These are phyloP conservation scores for Ondatra zibethicus DNA, from an alignment of 2,113 vertebrate genomes.

Conservation along the genomic window DNA sequence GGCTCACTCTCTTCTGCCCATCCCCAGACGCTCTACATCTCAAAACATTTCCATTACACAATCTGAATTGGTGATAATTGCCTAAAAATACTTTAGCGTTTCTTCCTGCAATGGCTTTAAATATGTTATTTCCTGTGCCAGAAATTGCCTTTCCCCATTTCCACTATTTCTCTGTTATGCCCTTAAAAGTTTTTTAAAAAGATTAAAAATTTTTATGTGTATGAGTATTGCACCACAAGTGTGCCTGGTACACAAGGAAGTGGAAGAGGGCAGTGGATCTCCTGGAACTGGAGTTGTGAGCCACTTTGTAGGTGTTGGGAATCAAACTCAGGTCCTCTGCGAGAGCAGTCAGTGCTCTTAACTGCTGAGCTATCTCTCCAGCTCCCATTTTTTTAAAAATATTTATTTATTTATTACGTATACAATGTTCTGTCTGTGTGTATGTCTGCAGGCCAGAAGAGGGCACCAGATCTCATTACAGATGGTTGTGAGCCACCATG, in stretches of 20 bases:
- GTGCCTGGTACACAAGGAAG: background rate
- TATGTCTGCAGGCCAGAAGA: too few species aligned
- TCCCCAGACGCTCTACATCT: background rate
- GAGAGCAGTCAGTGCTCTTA: background rate
- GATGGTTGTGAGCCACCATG: background rate
- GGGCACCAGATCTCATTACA: too few species aligned
- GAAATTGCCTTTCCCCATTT: conserved; percentile 57
- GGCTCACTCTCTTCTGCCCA: conserved; percentile 1
- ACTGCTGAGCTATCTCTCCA: background rate
- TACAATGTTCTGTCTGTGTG: too few species aligned
- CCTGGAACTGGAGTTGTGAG: background rate
- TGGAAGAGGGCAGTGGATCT: background rate
- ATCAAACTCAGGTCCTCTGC: background rate
- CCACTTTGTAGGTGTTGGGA: background rate
- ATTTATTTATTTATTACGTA: too few species aligned
- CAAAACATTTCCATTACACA: conserved; percentile 44
- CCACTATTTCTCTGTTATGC: conserved; percentile 32
- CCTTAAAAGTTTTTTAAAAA: background rate
- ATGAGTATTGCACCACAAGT: background rate
- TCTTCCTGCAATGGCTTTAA: conserved; percentile 16
- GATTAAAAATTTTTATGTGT: background rate
- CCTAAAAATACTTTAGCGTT: conserved; percentile 38
- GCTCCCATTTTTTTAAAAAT: too few species aligned
- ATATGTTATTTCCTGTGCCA: conserved; percentile 46
- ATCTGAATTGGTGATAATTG: conserved; percentile 39